Percentiles rank a stretch among this genome's conserved stretches.
Evolutionary conservation across 2,888 invertebrate species (phyloP).

Genomic region (Sesamia inferens): DNA sequence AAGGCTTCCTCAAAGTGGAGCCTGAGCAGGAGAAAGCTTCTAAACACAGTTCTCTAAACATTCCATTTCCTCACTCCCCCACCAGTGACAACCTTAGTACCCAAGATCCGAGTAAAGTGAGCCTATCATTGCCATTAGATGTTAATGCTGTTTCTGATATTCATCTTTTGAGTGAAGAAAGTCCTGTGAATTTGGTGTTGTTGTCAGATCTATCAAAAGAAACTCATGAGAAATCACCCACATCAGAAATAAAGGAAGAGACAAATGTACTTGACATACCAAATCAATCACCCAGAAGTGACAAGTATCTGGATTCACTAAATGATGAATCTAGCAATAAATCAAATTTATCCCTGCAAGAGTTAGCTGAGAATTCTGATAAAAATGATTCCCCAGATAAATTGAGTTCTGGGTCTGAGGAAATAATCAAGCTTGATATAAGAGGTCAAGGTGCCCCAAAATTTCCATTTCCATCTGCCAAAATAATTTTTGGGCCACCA

Average conservation of each 20-base stretch:
- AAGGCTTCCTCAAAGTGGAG: conserved; percentile 70
- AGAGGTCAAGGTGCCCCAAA: conserved; percentile 84
- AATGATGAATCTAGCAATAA: conserved; percentile 77
- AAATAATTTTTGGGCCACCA: conserved; percentile 86
- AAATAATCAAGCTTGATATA: conserved; percentile 87
- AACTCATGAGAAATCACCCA: conserved; percentile 52
- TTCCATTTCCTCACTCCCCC: conserved; percentile 70
- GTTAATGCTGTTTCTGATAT: conserved; percentile 76
- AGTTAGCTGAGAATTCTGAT: conserved; percentile 66
- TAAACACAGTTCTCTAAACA: conserved; percentile 72
- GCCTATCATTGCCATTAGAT: conserved; percentile 81
- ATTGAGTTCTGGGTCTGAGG: conserved; percentile 83
- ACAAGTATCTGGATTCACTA: conserved; percentile 81
- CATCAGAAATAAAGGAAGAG: conserved; percentile 51
- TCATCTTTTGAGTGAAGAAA: conserved; percentile 83
- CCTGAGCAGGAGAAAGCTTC: conserved; percentile 68
- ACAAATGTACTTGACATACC: conserved; percentile 64
- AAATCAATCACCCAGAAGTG: conserved; percentile 77
- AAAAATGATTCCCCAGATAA: conserved; percentile 70
- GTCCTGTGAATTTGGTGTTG: conserved; percentile 80
- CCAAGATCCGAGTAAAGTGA: conserved; percentile 76
- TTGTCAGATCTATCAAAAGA: conserved; percentile 82
- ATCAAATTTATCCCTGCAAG: conserved; percentile 65
- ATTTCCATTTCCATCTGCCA: conserved; percentile 77
- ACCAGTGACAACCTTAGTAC: conserved; percentile 73